Conservation (phyloP, 1,140 invertebrate species). For the Drosophila eugracilis region DNA sequence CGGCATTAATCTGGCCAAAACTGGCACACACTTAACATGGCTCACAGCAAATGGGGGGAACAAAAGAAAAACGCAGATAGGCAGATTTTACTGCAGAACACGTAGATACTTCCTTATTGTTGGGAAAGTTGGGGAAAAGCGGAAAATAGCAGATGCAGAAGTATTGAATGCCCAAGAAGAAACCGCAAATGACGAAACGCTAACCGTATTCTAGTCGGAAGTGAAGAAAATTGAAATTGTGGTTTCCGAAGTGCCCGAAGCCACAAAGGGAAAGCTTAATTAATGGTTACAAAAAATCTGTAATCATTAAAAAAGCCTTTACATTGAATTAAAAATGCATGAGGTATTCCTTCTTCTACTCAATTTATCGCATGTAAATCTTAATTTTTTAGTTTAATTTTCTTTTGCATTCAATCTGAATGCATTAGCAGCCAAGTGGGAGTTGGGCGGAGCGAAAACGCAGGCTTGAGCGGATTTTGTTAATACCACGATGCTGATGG, state of each 20-base stretch:
- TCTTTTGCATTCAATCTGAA: conserved; percentile 5
- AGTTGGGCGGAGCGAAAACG: conserved; percentile 25
- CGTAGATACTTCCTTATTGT: conserved; percentile 40
- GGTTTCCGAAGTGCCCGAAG: conserved; percentile 8
- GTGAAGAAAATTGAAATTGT: conserved; percentile 23
- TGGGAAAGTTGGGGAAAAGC: conserved; percentile 35
- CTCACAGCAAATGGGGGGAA: conserved; percentile 4
- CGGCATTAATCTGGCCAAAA: conserved; percentile 15
- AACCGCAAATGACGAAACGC: conserved; percentile 21
- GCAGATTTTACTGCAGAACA: conserved; percentile 18
- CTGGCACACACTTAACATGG: conserved; percentile 30
- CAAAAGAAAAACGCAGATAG: conserved; percentile 19
- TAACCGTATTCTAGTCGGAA: conserved; percentile 21
- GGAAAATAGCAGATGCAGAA: conserved; percentile 18
- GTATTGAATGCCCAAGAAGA: conserved; percentile 15
- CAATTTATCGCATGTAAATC: conserved; percentile 10
- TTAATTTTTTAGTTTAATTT: conserved; percentile 12
- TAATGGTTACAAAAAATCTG: neutral
- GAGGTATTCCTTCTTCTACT: conserved; percentile 12
- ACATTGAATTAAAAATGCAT: too few species aligned
- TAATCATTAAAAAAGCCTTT: too few species aligned
- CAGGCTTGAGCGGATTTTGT: conserved; percentile 66
- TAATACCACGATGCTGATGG: conserved; percentile 55
- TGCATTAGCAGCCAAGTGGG: conserved; percentile 52
- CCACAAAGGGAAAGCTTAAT: conserved; percentile 11